These are phyloP conservation scores for Uropetala carovei DNA, from an alignment of 2,888 invertebrate species.

Conservation along the genomic window DNA sequence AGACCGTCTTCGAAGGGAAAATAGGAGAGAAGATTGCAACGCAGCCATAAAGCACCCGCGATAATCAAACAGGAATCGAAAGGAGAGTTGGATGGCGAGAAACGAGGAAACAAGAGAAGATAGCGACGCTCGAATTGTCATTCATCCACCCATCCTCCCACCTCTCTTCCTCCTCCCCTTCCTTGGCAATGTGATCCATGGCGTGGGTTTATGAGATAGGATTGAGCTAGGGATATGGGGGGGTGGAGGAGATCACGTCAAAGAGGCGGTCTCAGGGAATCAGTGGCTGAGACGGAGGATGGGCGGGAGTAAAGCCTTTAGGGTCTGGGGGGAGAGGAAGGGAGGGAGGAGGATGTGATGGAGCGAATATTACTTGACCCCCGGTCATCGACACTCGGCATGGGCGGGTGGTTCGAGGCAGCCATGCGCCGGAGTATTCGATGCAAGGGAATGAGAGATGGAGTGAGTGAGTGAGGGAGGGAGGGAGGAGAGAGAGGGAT, in stretches of 20 bases:
- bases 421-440: slow-evolving; percentile 8
- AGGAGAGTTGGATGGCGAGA: too few species aligned
- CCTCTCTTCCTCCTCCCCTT: neutral
- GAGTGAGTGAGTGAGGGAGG: too few species aligned
- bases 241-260: neutral
- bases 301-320: neutral
- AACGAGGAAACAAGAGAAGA: too few species aligned
- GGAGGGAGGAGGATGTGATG: slow-evolving; percentile 41
- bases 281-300: neutral
- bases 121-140: too few species aligned
- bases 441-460: neutral
- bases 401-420: neutral
- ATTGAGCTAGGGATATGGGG: neutral
- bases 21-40: too few species aligned
- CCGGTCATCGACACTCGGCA: slow-evolving; percentile 48
- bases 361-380: slow-evolving; percentile 55
- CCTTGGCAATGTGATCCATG: neutral
- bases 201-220: slow-evolving; percentile 38
- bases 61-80: too few species aligned
- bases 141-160: too few species aligned
- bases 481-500: neutral
- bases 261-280: neutral
- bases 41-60: too few species aligned
- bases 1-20: too few species aligned
- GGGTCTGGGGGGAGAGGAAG: neutral